A percentile compares a stretch with the other conserved stretches of the same genome.
Conservation (phyloP, 2,888 invertebrate species). For the Trileptium ribeirensis region DNA sequence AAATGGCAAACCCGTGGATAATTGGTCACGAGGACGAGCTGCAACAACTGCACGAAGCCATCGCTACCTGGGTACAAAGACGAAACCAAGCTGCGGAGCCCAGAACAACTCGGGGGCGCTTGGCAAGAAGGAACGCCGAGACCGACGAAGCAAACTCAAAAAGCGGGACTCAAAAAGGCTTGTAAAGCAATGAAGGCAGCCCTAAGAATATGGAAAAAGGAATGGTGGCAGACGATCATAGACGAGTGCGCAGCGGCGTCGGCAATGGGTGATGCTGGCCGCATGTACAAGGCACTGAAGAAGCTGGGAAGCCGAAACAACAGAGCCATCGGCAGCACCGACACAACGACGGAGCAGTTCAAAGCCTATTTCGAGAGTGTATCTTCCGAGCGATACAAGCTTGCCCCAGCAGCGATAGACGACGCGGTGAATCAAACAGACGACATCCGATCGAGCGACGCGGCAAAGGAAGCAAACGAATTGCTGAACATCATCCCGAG, state of each 20-base stretch:
- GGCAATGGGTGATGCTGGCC: slow-evolving; percentile 1
- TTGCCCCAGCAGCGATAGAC: background rate
- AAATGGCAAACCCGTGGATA: background rate
- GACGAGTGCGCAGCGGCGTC: too few relatives aligned
- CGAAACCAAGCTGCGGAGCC: background rate
- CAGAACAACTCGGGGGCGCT: too few relatives aligned
- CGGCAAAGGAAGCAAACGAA: background rate
- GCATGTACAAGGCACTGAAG: background rate
- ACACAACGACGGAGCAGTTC: background rate
- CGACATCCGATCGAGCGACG: background rate
- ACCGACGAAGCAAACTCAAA: too few relatives aligned
- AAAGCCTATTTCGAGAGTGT: background rate
- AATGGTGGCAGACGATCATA: too few relatives aligned
- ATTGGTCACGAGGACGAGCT: background rate
- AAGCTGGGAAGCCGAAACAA: background rate
- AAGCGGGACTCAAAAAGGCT: too few relatives aligned
- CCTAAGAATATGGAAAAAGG: too few relatives aligned
- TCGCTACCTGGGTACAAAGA: too few relatives aligned
- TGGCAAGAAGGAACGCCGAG: too few relatives aligned
- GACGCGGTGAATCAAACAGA: background rate
- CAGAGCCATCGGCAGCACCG: background rate
- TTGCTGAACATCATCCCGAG: background rate
- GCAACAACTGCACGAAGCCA: background rate
- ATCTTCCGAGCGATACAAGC: background rate
- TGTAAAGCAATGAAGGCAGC: too few relatives aligned